Percentiles rank a stretch among this genome's conserved stretches.
Conservation (phyloP, 2,888 invertebrate species). For the Machimus rusticus region DNA sequence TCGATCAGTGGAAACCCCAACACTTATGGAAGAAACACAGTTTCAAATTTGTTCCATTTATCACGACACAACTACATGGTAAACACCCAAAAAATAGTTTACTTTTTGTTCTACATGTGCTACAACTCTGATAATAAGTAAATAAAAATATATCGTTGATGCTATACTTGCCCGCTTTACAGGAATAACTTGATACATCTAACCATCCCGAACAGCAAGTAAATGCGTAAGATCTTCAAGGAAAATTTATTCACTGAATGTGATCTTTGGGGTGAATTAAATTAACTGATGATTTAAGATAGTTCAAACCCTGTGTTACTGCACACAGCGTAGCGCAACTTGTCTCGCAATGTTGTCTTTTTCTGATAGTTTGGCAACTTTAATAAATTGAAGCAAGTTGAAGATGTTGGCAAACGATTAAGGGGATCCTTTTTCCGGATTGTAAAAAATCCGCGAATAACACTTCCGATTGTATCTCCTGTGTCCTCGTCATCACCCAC, state of each 20-base stretch:
- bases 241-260: not conserved
- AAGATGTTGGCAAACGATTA: slow-evolving; percentile 96
- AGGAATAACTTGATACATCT: not conserved
- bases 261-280: not conserved
- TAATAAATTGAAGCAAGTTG: slow-evolving; percentile 97
- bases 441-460: slow-evolving; percentile 97
- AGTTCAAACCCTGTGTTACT: slow-evolving; percentile 99
- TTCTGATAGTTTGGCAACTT: slow-evolving; percentile 99
- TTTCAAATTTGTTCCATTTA: not conserved
- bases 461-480: slow-evolving; percentile 81
- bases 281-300: slow-evolving; percentile 70
- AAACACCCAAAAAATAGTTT: not conserved
- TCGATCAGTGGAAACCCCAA: not conserved
- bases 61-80: not conserved
- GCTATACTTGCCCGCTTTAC: not conserved
- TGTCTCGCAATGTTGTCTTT: slow-evolving; percentile 92
- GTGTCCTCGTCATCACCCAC: slow-evolving; percentile 97
- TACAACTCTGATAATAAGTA: not conserved
- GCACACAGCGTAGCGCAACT: slow-evolving; percentile 94
- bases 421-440: slow-evolving; percentile 94
- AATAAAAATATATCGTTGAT: not conserved
- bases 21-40: not conserved
- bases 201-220: not conserved
- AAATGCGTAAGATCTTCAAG: not conserved
- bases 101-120: not conserved